These are phyloP conservation scores for Diplazon laetatorius DNA, from an alignment of 2,888 invertebrate species.

Conservation along the genomic window DNA sequence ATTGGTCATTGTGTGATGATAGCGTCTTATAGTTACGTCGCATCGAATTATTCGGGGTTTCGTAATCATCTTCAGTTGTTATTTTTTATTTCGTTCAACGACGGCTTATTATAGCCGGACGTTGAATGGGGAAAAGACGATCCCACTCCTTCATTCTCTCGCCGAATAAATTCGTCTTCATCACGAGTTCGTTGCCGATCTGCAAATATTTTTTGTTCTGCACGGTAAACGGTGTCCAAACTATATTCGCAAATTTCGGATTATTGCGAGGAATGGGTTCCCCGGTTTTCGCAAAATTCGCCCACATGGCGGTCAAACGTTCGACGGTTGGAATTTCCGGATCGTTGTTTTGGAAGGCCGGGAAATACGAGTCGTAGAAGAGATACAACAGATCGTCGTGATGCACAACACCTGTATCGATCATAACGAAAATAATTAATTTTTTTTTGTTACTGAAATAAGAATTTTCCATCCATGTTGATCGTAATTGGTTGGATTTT, in stretches of 20 bases:
- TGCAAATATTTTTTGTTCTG: constrained; percentile 81
- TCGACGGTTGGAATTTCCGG: constrained; percentile 82
- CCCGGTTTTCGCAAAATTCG: constrained; percentile 83
- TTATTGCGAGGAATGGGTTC: constrained; percentile 82
- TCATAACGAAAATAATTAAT: constrained; percentile 12
- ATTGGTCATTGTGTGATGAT: no score
- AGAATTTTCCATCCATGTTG: no score
- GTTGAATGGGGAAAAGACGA: constrained; percentile 78
- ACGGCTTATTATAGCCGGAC: not conserved
- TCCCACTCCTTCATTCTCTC: constrained; percentile 82
- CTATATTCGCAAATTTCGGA: constrained; percentile 77
- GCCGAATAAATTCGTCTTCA: constrained; percentile 79
- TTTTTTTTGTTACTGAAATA: no score
- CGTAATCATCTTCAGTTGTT: no score
- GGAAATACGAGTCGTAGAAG: constrained; percentile 79
- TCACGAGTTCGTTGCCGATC: constrained; percentile 79
- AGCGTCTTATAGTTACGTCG: no score
- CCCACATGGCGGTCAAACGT: constrained; percentile 81
- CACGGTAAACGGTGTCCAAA: constrained; percentile 80
- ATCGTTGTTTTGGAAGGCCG: constrained; percentile 81
- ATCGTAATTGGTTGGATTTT: not conserved
- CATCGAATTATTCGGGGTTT: no score
- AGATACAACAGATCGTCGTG: constrained; percentile 84
- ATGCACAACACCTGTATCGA: constrained; percentile 81
- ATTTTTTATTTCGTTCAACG: not conserved